Percentiles rank a stretch among this genome's conserved stretches.
These are phyloP conservation scores for Enteromius anoplus DNA, from an alignment of 2,797 vertebrate species.

Conservation along the genomic window DNA sequence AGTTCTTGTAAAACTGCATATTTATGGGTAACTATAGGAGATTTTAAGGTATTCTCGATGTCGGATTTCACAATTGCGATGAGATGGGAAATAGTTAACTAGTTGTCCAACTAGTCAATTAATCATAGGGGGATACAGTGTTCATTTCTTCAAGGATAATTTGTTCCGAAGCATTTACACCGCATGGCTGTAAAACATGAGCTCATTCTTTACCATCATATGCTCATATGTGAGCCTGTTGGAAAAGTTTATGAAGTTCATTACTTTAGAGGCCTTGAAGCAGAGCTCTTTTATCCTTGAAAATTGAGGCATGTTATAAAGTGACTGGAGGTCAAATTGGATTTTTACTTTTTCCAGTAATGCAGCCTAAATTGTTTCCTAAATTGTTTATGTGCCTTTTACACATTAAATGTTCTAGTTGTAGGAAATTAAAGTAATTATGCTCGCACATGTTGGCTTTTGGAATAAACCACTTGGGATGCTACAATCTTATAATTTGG, in stretches of 20 bases:
- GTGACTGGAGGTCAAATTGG: neutral
- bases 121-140: neutral
- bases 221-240: neutral
- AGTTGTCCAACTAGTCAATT: neutral
- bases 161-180: neutral
- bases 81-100: neutral
- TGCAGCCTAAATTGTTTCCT: neutral
- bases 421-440: slow-evolving; percentile 1
- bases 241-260: slow-evolving; percentile 17
- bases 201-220: neutral
- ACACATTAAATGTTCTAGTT: slow-evolving; percentile 14
- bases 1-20: neutral
- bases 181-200: slow-evolving; percentile 9
- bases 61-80: neutral
- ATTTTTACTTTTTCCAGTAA: slow-evolving; percentile 12
- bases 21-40: neutral
- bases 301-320: slow-evolving; percentile 2
- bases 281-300: slow-evolving; percentile 5
- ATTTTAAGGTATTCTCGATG: neutral
- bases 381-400: slow-evolving; percentile 21
- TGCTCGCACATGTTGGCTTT: neutral
- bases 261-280: slow-evolving; percentile 11
- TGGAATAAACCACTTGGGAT: neutral
- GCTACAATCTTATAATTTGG: neutral
- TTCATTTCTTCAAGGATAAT: neutral